Percentiles rank a stretch among this genome's conserved stretches.
Evolutionary conservation across 2,888 invertebrate genomes (phyloP).

Genomic region (Phymatocera aterrima): DNA sequence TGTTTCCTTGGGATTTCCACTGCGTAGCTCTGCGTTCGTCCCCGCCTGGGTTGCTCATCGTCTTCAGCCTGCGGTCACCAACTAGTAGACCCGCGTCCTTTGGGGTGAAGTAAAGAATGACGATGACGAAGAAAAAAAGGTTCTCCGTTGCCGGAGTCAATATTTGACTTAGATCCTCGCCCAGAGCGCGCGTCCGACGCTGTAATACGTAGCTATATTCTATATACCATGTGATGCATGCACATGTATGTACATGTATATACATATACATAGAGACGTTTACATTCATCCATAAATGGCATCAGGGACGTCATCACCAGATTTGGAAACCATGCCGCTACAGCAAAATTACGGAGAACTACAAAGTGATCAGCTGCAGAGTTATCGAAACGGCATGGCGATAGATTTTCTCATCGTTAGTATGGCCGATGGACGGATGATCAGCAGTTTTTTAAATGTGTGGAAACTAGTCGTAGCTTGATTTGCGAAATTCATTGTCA

Average conservation of each 20-base stretch:
- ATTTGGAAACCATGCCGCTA: slow-evolving; percentile 1
- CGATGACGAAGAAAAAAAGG: slow-evolving; percentile 25
- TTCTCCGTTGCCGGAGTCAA: slow-evolving; percentile 33
- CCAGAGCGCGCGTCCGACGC: neutral
- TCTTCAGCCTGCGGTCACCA: slow-evolving; percentile 20
- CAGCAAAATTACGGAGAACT: neutral
- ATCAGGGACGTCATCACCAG: neutral
- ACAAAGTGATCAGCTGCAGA: slow-evolving; percentile 8
- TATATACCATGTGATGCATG: neutral
- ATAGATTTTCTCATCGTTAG: neutral
- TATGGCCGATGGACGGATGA: neutral
- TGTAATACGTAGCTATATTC: neutral
- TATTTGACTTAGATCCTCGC: slow-evolving; percentile 34
- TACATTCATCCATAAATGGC: no score
- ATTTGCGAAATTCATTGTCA: neutral
- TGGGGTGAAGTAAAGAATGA: slow-evolving; percentile 18
- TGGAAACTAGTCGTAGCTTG: slow-evolving; percentile 10
- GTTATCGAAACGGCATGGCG: neutral
- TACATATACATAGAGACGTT: no score
- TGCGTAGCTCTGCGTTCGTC: slow-evolving; percentile 20
- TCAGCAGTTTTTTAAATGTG: slow-evolving; percentile 12
- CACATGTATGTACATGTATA: neutral
- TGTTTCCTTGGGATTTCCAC: slow-evolving; percentile 59
- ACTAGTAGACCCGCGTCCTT: slow-evolving; percentile 13
- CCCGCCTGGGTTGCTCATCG: neutral